Base-by-base conservation (phyloP, 1,140 invertebrate genomes). In the Babylonia areolata region DNA sequence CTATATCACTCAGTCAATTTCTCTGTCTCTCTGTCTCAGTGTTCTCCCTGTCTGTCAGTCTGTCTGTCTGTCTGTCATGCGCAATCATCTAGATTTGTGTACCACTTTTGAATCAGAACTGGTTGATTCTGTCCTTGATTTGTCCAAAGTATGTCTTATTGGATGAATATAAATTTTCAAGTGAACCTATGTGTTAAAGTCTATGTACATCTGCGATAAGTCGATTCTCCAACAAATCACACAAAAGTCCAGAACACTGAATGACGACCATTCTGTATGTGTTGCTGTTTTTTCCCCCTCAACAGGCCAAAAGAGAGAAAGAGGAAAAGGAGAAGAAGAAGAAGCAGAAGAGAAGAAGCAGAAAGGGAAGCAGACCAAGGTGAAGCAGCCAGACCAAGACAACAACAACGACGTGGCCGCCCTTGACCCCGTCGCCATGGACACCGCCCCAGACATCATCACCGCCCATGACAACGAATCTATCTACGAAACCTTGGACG, bases 401-500 rank as follows among this genome's bases (percentile, higher is more conserved):
- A 12, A 81, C n/a, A 9, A 69, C 46, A 35, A 69, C 54, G 46
- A 39, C 54, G 31, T 39, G 28, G 11, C 33, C 12, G 54, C 17
- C 20, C 17, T 39, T 12, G 69, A 84, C 12, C 15, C 35, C 39
- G 69, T 31, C 6, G 82, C 37, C 37, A 39, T 73, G 39, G 82
- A 84, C 31, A 33, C 64, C 12, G 82, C 82, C 23, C 82, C 82
- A 1, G 82, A 84, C 69, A 84, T 84, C 82, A 84, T 84, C 82
- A 75, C 69, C 2, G 58, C 82, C 20, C 82, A 84, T 33, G 82
- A 84, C 82, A 73, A 64, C 82, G 82, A 84, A 9, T 73, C 82
- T 17, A 84, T 84, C 40, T 84, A 84, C 82, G 82, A 84, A 40
- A 84, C 82, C 1, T 23, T 84, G 58, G 82, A 84, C 82, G 69